Evolutionary conservation across 2,113 vertebrate genomes (phyloP).

Genomic region (Paratilapia polleni): DNA sequence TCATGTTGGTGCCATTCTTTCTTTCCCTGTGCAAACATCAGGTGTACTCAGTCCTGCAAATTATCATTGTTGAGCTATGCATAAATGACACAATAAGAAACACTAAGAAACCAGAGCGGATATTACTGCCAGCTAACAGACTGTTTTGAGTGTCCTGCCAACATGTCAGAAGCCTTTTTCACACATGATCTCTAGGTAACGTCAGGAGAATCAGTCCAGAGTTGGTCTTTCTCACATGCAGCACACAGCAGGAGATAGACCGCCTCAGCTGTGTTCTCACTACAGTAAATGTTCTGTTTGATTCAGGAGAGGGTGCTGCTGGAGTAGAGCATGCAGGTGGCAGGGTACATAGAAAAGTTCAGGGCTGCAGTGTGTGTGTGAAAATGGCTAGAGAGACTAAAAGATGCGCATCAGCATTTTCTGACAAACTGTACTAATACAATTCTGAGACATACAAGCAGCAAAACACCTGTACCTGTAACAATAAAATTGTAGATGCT

Average conservation of each 20-base stretch:
- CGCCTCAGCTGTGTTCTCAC: neutral
- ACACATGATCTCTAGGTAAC: neutral
- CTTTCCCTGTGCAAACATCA: neutral
- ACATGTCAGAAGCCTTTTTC: neutral
- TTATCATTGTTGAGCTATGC: neutral
- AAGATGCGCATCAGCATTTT: neutral
- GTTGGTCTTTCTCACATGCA: neutral
- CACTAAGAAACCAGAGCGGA: neutral
- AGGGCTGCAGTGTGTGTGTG: neutral
- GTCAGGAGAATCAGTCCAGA: neutral
- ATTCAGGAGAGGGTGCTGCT: neutral
- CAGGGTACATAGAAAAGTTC: neutral
- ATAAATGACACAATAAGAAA: neutral
- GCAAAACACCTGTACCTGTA: neutral
- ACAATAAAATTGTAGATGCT: neutral
- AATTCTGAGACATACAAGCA: neutral
- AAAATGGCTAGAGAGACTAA: neutral
- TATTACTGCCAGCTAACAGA: neutral
- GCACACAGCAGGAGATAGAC: neutral
- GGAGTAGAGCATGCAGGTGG: neutral
- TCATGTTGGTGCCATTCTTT: neutral
- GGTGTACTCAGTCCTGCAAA: neutral
- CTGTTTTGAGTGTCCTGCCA: neutral
- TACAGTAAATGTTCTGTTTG: neutral
- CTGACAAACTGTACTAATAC: neutral